phyloP scores from a whole-genome alignment of 1,140 invertebrate species.

The silkworm (Bombyx mori) region ASM3026992v2 NC_085118.1:6275001-6275500 shows the following conservation, averaged over 20 bases:
- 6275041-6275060: no score
- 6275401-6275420: no score
- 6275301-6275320: constrained; percentile 87
- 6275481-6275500: no score
- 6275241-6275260: constrained; percentile 84
- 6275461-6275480: no score
- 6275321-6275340: constrained; percentile 74
- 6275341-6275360: background rate
- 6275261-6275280: constrained; percentile 84
- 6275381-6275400: no score
- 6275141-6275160: constrained; percentile 84
- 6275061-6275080: no score
- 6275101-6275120: background rate
- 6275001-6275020: no score
- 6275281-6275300: constrained; percentile 90
- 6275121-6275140: constrained; percentile 71
- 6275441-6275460: no score
- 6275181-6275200: constrained; percentile 92
- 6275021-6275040: no score
- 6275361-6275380: no score
- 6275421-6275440: no score
- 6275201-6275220: constrained; percentile 89
- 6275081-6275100: no score
- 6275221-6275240: constrained; percentile 92
- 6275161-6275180: constrained; percentile 95